Evolutionary conservation across 2,888 invertebrate species (phyloP).

Genomic region (Mantis religiosa): DNA sequence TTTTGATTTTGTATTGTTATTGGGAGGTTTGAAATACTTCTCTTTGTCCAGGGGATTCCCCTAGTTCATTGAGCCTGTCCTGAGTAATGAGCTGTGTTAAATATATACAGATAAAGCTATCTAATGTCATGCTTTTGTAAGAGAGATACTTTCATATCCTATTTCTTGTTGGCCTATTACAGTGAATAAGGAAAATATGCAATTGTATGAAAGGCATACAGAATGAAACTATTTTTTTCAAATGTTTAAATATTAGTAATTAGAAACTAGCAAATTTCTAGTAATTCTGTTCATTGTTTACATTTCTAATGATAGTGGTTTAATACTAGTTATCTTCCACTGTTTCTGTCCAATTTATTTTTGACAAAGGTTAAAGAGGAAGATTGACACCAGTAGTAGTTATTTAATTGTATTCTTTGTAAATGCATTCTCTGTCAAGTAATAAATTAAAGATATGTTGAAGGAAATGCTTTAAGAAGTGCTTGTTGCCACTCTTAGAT

Average conservation of each 20-base stretch:
- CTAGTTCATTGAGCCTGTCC: neutral
- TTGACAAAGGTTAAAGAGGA: neutral
- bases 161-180: slow-evolving; percentile 14
- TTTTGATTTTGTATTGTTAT: neutral
- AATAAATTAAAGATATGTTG: neutral
- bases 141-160: neutral
- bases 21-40: neutral
- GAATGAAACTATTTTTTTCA: neutral
- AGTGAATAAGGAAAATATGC: neutral
- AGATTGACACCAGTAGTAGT: neutral
- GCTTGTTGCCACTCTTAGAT: slow-evolving; percentile 12
- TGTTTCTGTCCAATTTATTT: neutral
- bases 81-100: neutral
- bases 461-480: neutral
- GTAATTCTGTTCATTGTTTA: neutral
- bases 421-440: neutral
- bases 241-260: slow-evolving; percentile 1
- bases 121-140: neutral
- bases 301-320: neutral
- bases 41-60: neutral
- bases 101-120: neutral
- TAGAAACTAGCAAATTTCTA: neutral
- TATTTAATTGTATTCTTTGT: neutral
- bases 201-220: neutral
- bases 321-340: neutral